phyloP scores from a whole-genome alignment of 1,140 invertebrate species.

The Cydia splendana region DNA sequence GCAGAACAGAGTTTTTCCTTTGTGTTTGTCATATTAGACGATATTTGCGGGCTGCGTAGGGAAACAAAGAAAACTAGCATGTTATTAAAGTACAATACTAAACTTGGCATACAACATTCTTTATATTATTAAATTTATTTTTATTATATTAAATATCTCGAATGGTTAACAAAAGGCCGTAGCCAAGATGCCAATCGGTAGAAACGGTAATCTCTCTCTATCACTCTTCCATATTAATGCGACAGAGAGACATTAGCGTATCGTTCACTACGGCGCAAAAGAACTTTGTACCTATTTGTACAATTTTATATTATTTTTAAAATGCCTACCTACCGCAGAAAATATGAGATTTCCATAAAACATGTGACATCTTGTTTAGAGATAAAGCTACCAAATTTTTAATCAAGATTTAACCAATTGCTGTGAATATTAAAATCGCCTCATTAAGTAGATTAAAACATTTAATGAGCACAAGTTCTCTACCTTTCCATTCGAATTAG shows the following conservation, averaged over 20 bases:
- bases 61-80: slow-evolving; percentile 3
- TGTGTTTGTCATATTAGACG: slow-evolving; percentile 6
- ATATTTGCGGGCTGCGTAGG: neutral
- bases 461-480: slow-evolving; percentile 44
- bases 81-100: slow-evolving; percentile 16
- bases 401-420: slow-evolving; percentile 11
- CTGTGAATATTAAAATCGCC: neutral
- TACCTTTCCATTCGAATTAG: slow-evolving; percentile 49
- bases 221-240: no score
- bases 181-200: no score
- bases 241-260: no score
- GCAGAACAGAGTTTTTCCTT: slow-evolving; percentile 12
- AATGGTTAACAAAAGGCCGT: no score
- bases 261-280: no score
- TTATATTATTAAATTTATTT: no score
- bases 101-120: neutral
- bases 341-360: neutral
- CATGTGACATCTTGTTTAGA: slow-evolving; percentile 4
- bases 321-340: neutral
- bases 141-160: no score
- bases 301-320: neutral
- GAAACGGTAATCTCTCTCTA: no score
- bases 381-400: slow-evolving; percentile 8
- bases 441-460: slow-evolving; percentile 44
- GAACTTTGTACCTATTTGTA: no score